phyloP scores from a whole-genome alignment of 2,113 vertebrate species.

The Haliaeetus leucogaster region DNA sequence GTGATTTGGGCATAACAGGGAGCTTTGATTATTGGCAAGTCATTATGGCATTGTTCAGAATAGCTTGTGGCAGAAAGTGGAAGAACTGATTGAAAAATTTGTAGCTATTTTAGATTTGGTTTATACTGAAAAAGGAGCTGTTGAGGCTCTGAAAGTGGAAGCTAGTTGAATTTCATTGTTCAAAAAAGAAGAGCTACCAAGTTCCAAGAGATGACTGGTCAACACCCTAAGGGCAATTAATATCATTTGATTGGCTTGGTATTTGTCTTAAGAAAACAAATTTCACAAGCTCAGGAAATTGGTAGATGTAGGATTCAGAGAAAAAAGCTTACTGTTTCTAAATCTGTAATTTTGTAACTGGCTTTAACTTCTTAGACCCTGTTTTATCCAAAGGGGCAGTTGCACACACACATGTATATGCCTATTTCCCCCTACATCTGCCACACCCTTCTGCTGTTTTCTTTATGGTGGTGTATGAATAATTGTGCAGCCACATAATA shows the following conservation, averaged over 20 bases:
- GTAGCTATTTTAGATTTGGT: background rate
- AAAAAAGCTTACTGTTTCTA: background rate
- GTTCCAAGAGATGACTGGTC: background rate
- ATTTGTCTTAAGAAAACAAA: background rate
- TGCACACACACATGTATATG: rapidly evolving
- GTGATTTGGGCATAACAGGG: background rate
- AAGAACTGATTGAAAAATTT: background rate
- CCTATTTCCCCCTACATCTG: background rate
- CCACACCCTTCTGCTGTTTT: background rate
- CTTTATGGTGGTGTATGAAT: background rate
- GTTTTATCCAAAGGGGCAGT: background rate
- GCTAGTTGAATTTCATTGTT: background rate
- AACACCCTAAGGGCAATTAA: background rate
- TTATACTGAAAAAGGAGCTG: background rate
- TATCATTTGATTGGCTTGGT: background rate
- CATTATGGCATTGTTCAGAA: background rate
- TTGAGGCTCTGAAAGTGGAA: background rate
- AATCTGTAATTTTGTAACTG: background rate
- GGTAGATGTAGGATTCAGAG: background rate
- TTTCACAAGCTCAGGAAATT: background rate
- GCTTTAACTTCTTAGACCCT: background rate
- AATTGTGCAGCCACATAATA: background rate
- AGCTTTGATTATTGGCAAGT: background rate
- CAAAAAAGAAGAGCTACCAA: background rate
- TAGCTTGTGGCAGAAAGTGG: background rate